Evolutionary conservation across 2,113 vertebrate species (phyloP).

Genomic region (Neolamprologus modestus): DNA sequence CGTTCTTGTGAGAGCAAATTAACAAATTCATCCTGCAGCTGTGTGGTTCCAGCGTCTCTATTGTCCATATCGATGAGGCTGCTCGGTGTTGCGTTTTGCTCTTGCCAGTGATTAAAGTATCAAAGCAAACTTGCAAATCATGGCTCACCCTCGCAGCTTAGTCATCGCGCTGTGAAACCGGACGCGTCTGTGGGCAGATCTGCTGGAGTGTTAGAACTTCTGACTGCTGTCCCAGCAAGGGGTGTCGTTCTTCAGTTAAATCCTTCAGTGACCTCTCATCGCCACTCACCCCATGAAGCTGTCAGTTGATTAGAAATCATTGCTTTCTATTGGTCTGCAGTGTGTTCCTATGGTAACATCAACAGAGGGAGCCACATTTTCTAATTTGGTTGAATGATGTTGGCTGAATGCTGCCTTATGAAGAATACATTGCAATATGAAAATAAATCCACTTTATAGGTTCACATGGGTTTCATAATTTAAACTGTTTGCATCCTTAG

Average conservation of each 20-base stretch:
- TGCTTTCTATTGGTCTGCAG: neutral
- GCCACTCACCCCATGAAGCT: neutral
- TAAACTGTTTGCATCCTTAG: neutral
- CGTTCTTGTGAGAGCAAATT: neutral
- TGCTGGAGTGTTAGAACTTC: constrained; percentile 9
- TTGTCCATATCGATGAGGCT: neutral
- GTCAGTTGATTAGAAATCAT: neutral
- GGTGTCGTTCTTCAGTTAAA: neutral
- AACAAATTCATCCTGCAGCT: neutral
- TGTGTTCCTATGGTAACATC: constrained; percentile 40
- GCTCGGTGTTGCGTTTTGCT: neutral
- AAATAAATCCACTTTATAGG: neutral
- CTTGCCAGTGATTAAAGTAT: neutral
- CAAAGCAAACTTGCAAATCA: constrained; percentile 1
- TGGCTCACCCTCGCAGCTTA: neutral
- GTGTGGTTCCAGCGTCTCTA: neutral
- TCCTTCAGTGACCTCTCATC: neutral
- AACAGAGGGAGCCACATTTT: constrained; percentile 19
- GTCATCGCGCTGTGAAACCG: constrained; percentile 5
- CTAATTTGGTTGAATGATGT: neutral
- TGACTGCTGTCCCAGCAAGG: constrained; percentile 2
- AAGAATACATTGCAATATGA: neutral
- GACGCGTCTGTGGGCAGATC: constrained; percentile 20
- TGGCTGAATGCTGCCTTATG: neutral
- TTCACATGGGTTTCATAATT: neutral